Evolutionary conservation across 2,113 vertebrate genomes (phyloP).

Genomic region (Neodon shergylaensis): DNA sequence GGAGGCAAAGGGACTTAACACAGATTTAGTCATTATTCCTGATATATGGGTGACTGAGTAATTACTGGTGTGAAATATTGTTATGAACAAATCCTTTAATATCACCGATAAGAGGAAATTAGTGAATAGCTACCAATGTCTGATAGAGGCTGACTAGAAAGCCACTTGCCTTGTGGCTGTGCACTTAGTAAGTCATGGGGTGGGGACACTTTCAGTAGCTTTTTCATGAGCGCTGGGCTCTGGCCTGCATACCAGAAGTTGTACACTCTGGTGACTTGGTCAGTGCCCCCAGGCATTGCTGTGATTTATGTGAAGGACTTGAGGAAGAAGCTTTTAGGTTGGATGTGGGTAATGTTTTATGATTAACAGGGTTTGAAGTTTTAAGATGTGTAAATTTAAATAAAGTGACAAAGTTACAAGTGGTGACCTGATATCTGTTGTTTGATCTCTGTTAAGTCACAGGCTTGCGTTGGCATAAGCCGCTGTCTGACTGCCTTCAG

Average conservation of each 20-base stretch:
- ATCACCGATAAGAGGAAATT: neutral
- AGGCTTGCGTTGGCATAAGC: neutral
- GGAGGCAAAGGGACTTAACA: slow-evolving; percentile 4
- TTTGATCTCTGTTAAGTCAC: neutral
- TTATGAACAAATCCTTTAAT: slow-evolving; percentile 9
- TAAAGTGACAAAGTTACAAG: neutral
- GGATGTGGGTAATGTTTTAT: neutral
- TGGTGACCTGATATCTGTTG: neutral
- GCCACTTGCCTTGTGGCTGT: neutral
- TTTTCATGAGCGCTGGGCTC: neutral
- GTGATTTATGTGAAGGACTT: neutral
- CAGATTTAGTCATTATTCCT: neutral
- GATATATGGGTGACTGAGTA: neutral
- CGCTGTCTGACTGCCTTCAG: neutral
- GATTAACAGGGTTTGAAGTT: neutral
- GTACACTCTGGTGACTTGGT: neutral
- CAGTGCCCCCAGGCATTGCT: neutral
- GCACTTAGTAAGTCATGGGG: neutral
- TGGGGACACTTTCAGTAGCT: neutral
- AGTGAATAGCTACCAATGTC: neutral
- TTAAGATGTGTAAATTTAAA: neutral
- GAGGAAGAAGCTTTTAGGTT: neutral
- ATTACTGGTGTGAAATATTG: slow-evolving; percentile 11
- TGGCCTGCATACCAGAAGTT: neutral
- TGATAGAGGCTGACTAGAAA: neutral